These are phyloP conservation scores for Patiria miniata DNA, from an alignment of 35 echinoderm and acorn worm species.

Conservation along the genomic window DNA sequence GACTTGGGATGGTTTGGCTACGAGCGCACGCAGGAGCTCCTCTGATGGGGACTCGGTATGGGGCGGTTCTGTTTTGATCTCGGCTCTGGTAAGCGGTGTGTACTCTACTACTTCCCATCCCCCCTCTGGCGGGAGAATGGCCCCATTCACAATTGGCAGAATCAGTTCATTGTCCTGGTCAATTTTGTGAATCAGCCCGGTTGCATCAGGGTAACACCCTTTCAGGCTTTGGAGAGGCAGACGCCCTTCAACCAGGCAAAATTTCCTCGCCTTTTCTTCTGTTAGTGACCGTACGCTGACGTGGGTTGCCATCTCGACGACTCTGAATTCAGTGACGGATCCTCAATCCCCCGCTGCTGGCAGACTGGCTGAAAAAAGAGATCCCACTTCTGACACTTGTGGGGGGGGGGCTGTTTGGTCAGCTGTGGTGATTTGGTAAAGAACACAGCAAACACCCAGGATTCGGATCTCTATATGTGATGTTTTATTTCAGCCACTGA, in stretches of 20 bases:
- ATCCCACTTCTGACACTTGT: too few species aligned
- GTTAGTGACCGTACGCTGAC: background rate
- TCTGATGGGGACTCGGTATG: too few species aligned
- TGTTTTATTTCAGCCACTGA: too few species aligned
- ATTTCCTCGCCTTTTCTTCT: background rate
- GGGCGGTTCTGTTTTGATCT: too few species aligned
- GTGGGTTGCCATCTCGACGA: background rate
- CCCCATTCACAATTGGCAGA: background rate
- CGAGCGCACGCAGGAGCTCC: background rate
- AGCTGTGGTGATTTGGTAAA: too few species aligned
- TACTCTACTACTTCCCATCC: background rate
- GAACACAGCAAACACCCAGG: too few species aligned
- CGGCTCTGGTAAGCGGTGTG: background rate
- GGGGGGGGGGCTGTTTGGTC: too few species aligned
- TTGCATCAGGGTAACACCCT: background rate
- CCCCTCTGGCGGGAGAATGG: constrained; percentile 3
- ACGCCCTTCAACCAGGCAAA: background rate
- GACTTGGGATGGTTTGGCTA: background rate
- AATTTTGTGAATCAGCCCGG: background rate
- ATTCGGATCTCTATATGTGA: too few species aligned
- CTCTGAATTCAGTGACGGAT: background rate
- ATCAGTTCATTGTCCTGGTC: background rate
- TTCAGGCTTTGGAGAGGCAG: background rate
- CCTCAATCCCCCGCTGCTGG: background rate
- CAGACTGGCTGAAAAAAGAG: background rate